phyloP scores from a whole-genome alignment of 2,113 vertebrate species.

The Lasiurus borealis region DNA sequence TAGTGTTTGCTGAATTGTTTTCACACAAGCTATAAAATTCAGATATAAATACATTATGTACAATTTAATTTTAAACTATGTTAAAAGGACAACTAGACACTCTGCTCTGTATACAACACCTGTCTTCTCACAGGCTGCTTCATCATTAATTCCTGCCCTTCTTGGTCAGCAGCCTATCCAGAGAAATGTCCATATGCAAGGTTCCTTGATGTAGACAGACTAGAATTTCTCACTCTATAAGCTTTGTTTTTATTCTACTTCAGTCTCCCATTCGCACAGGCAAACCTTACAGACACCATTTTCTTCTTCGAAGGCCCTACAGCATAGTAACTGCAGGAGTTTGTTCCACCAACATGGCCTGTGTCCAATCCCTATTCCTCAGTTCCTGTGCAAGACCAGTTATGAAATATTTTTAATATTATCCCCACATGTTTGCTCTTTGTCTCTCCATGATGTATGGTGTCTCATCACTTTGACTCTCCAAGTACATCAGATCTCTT shows the following conservation, averaged over 20 bases:
- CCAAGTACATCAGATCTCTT: background rate
- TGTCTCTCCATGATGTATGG: background rate
- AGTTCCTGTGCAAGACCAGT: background rate
- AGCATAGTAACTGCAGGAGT: background rate
- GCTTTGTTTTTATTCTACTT: conserved; percentile 17
- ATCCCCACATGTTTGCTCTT: background rate
- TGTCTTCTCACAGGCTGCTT: background rate
- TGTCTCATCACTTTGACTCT: background rate
- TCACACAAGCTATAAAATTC: conserved; percentile 5
- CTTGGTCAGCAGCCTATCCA: background rate
- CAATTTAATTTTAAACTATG: conserved; percentile 34
- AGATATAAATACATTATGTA: background rate
- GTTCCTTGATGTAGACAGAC: background rate
- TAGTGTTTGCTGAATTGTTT: conserved; percentile 40
- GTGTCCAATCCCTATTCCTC: background rate
- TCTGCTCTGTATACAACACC: background rate
- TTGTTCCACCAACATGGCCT: background rate
- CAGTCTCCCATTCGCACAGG: background rate
- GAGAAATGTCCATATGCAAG: background rate
- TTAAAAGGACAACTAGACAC: conserved; percentile 1
- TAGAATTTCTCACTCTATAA: background rate
- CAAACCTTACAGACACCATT: background rate
- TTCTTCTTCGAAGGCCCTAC: background rate
- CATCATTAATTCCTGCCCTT: background rate
- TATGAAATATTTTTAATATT: background rate